A percentile compares a stretch with the other conserved stretches of the same genome.
Evolutionary conservation across 2,888 invertebrate genomes (phyloP).

Genomic region (Cheilosia grossa): DNA sequence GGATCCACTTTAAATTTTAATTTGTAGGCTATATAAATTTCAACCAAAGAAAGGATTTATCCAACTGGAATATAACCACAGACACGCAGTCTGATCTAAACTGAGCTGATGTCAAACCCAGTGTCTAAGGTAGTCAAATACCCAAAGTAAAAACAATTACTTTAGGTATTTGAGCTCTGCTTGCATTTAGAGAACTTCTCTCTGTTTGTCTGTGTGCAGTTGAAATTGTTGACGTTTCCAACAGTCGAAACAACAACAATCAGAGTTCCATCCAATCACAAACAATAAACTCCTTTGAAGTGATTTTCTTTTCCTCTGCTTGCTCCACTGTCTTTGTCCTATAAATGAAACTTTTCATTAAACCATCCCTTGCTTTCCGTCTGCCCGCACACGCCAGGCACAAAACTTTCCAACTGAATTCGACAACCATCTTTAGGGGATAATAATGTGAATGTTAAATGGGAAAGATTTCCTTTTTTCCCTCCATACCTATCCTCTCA

Average conservation of each 20-base stretch:
- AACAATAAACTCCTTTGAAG: not conserved
- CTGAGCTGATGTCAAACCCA: too few relatives aligned
- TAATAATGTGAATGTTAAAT: conserved; percentile 43
- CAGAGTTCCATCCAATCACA: not conserved
- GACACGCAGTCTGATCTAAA: too few relatives aligned
- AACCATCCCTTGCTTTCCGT: not conserved
- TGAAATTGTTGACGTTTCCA: not conserved
- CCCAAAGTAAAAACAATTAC: not conserved
- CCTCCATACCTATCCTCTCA: not conserved
- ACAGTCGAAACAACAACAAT: not conserved
- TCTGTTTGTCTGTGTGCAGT: not conserved
- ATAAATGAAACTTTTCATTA: conserved; percentile 9
- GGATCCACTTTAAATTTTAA: too few relatives aligned
- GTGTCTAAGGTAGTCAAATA: not conserved
- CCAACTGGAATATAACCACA: too few relatives aligned
- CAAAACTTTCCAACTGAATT: conserved; percentile 37
- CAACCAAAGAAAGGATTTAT: too few relatives aligned
- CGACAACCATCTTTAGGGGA: conserved; percentile 42
- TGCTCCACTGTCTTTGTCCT: conserved; percentile 1
- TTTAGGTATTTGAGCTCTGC: not conserved
- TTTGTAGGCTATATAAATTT: too few relatives aligned
- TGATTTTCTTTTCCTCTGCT: conserved; percentile 2
- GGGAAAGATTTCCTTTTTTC: conserved; percentile 11
- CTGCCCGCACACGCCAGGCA: conserved; percentile 8
- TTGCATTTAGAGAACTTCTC: not conserved